Evolutionary conservation across 1,140 invertebrate genomes (phyloP).

Genomic region (Drosophila chauvacae): DNA sequence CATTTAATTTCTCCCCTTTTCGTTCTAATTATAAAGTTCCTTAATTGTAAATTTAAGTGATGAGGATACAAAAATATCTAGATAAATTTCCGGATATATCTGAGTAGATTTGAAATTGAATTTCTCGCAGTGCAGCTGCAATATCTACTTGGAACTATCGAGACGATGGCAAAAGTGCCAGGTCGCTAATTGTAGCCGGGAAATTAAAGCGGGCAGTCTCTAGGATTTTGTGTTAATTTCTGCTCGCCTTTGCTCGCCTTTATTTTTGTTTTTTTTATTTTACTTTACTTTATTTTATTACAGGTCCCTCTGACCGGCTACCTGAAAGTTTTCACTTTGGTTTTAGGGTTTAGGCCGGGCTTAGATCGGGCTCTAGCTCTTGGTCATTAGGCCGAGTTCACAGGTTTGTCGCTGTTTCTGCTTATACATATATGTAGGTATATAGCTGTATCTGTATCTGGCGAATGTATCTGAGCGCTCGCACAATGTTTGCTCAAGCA

Average conservation of each 20-base stretch:
- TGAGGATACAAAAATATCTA: too few relatives aligned
- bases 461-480: constrained; percentile 23
- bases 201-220: constrained; percentile 51
- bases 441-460: constrained; percentile 11
- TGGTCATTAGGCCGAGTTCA: constrained; percentile 40
- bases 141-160: constrained; percentile 58
- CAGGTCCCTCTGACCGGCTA: constrained; percentile 6
- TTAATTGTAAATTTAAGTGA: too few relatives aligned
- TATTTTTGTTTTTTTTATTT: constrained; percentile 19
- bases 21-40: not conserved
- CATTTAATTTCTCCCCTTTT: too few relatives aligned
- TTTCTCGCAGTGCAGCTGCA: constrained; percentile 15
- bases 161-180: constrained; percentile 75
- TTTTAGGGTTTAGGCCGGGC: not conserved
- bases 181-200: constrained; percentile 67
- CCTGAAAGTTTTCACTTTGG: constrained; percentile 16
- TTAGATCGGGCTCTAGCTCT: constrained; percentile 5
- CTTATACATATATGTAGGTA: not conserved
- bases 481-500: constrained; percentile 74
- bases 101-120: not conserved
- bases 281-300: constrained; percentile 36
- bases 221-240: constrained; percentile 52
- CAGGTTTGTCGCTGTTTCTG: constrained; percentile 33
- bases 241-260: constrained; percentile 10
- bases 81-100: too few relatives aligned